A percentile compares a stretch with the other conserved stretches of the same genome.
phyloP scores from a whole-genome alignment of 2,113 vertebrate genomes.

The Ivindomyrus marchei region DNA sequence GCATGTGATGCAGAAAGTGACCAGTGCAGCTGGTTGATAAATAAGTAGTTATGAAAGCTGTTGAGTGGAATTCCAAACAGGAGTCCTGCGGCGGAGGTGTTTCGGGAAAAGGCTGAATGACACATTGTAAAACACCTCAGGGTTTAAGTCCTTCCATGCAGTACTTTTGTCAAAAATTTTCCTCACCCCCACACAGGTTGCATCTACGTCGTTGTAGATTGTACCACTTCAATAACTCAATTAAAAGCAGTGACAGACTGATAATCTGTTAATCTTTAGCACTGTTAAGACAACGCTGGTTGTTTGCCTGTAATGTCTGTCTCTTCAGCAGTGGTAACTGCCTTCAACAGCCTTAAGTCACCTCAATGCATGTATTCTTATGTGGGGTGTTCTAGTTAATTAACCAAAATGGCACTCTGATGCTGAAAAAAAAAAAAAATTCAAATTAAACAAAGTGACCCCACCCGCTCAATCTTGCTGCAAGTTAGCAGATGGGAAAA shows the following conservation, averaged over 20 bases:
- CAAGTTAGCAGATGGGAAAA: conserved; percentile 14
- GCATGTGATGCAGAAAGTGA: neutral
- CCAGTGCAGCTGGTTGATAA: neutral
- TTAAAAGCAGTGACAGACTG: neutral
- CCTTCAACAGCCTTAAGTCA: neutral
- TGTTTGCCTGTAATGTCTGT: neutral
- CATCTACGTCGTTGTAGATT: neutral
- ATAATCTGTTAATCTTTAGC: neutral
- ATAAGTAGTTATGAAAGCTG: neutral
- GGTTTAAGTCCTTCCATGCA: neutral
- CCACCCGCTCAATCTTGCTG: neutral
- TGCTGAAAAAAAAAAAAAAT: neutral
- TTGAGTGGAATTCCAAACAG: neutral
- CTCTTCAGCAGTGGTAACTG: neutral
- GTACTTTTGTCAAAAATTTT: neutral
- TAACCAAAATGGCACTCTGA: neutral
- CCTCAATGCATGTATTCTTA: neutral
- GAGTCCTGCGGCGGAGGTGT: neutral
- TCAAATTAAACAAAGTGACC: conserved; percentile 6
- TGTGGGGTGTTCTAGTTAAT: neutral
- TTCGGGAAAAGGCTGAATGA: neutral
- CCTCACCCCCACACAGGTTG: neutral
- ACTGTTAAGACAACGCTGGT: neutral
- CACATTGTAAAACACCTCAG: neutral
- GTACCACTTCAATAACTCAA: neutral